phyloP scores from a whole-genome alignment of 2,113 vertebrate genomes.

The Oryzias javanicus region DNA sequence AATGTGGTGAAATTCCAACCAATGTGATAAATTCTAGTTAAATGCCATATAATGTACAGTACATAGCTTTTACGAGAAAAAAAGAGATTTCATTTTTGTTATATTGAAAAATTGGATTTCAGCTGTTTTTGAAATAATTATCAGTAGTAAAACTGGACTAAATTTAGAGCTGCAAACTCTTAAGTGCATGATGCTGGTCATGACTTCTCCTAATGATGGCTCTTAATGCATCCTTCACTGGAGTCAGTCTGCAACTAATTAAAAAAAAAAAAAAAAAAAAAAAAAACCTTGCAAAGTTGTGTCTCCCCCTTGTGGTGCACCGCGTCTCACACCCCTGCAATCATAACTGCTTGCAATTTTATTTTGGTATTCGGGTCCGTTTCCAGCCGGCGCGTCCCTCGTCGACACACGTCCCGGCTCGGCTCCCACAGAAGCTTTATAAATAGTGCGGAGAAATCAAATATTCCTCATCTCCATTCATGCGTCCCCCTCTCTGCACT shows the following conservation, averaged over 20 bases:
- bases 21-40: too few relatives aligned
- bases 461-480: constrained; percentile 53
- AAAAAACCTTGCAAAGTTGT: constrained; percentile 19
- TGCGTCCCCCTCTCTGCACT: constrained; percentile 23
- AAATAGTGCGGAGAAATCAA: constrained; percentile 59
- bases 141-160: neutral
- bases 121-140: neutral
- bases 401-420: constrained; percentile 13
- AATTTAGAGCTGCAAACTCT: neutral
- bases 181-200: constrained; percentile 6
- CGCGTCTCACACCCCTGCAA: constrained; percentile 2
- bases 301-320: constrained; percentile 59
- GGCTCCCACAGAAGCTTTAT: constrained; percentile 54
- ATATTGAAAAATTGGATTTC: neutral
- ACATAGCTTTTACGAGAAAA: too few relatives aligned
- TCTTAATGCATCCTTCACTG: constrained; percentile 6
- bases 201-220: neutral
- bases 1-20: neutral
- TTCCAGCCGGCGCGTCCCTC: constrained; percentile 33
- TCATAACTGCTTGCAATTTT: constrained; percentile 16
- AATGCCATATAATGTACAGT: too few relatives aligned
- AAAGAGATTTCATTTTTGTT: too few relatives aligned
- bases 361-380: constrained; percentile 36
- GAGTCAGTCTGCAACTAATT: constrained; percentile 6
- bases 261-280: neutral